Evolutionary conservation across 2,888 invertebrate species (phyloP).

Genomic region (Piscicola geometra): DNA sequence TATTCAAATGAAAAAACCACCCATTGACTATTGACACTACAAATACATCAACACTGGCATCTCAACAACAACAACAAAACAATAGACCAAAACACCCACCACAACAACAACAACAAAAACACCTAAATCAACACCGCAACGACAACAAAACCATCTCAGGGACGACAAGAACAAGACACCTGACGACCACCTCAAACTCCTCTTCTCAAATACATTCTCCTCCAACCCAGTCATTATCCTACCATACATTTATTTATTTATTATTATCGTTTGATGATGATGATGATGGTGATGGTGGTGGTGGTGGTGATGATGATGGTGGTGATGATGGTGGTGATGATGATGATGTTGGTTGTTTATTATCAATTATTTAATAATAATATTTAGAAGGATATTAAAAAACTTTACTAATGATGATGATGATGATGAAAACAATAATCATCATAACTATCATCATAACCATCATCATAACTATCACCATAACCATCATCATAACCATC

Average conservation of each 20-base stretch:
- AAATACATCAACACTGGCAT: too few relatives aligned
- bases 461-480: slow-evolving; percentile 26
- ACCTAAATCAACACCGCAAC: too few relatives aligned
- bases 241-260: too few relatives aligned
- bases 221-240: too few relatives aligned
- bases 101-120: background rate
- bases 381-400: slow-evolving; percentile 22
- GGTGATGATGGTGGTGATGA: slow-evolving; percentile 15
- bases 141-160: too few relatives aligned
- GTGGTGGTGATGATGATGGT: slow-evolving; percentile 1
- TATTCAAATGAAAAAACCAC: too few relatives aligned
- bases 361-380: background rate
- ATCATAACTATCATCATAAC: slow-evolving; percentile 30
- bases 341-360: slow-evolving; percentile 6
- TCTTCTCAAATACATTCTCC: too few relatives aligned
- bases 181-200: too few relatives aligned
- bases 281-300: background rate
- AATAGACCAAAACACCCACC: background rate
- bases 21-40: too few relatives aligned
- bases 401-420: slow-evolving; percentile 14
- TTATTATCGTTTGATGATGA: too few relatives aligned
- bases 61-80: too few relatives aligned
- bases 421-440: slow-evolving; percentile 26
- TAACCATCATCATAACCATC: slow-evolving; percentile 27
- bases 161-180: too few relatives aligned